These are phyloP conservation scores for Drymodes brunneopygia DNA, from an alignment of 2,113 vertebrate species.

Conservation along the genomic window DNA sequence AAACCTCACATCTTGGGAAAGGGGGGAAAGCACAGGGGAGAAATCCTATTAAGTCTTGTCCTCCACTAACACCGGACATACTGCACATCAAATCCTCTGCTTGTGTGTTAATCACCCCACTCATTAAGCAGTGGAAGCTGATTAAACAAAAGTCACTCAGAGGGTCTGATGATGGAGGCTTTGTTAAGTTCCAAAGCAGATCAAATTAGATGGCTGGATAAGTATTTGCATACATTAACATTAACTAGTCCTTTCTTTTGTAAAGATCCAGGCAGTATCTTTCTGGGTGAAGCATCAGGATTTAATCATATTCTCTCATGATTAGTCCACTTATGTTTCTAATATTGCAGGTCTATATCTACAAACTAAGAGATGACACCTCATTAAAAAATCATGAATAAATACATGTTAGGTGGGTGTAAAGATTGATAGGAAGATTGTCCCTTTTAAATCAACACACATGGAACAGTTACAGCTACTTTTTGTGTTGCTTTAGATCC, in stretches of 20 bases:
- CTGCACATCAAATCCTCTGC: neutral
- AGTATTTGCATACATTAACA: constrained; percentile 37
- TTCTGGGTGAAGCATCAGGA: neutral
- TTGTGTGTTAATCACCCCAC: neutral
- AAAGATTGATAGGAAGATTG: neutral
- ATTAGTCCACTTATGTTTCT: neutral
- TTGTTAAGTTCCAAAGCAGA: neutral
- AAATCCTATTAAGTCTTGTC: neutral
- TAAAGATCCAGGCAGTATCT: neutral
- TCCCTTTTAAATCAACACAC: neutral
- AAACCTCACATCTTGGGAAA: neutral
- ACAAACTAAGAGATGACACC: neutral
- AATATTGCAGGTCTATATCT: neutral
- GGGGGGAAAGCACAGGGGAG: neutral
- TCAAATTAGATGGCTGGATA: constrained; percentile 43
- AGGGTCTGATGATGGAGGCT: neutral
- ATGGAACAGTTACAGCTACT: neutral
- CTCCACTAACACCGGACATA: neutral
- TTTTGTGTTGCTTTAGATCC: neutral
- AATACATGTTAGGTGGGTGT: neutral
- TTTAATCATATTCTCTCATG: neutral
- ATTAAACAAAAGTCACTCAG: constrained; percentile 41
- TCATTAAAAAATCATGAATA: neutral
- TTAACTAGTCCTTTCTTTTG: constrained; percentile 6
- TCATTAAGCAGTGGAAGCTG: constrained; percentile 29